phyloP scores from a whole-genome alignment of 2,888 invertebrate genomes.

The Dicycla oo region DNA sequence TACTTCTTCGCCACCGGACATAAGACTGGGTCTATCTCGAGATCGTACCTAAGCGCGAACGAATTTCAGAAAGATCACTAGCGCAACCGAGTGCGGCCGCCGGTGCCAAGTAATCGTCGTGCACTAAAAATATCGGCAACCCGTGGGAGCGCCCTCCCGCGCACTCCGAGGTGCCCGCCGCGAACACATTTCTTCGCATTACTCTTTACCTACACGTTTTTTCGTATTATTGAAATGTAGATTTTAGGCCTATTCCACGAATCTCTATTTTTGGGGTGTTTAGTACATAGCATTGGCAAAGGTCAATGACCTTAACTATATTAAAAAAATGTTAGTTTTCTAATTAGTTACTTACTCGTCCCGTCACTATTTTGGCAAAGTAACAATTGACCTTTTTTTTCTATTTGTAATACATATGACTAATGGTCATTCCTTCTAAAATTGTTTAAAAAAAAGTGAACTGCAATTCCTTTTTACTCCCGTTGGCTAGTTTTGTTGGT shows the following conservation, averaged over 20 bases:
- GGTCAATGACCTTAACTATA: conserved; percentile 36
- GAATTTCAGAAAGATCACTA: conserved; percentile 89
- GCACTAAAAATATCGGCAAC: conserved; percentile 92
- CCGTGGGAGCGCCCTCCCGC: conserved; percentile 91
- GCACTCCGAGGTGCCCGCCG: conserved; percentile 86
- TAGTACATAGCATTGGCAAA: conserved; percentile 24
- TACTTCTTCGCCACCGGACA: conserved; percentile 78
- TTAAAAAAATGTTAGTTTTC: conserved; percentile 31
- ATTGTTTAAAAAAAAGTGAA: background rate
- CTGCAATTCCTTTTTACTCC: conserved; percentile 9
- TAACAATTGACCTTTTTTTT: conserved; percentile 47
- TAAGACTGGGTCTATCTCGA: conserved; percentile 84
- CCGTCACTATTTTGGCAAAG: conserved; percentile 56
- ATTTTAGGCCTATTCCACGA: conserved; percentile 47
- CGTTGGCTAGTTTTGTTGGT: background rate
- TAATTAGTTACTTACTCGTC: conserved; percentile 38
- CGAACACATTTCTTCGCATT: conserved; percentile 87
- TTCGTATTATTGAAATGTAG: conserved; percentile 65
- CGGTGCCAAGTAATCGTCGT: conserved; percentile 92
- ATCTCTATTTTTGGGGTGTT: conserved; percentile 40
- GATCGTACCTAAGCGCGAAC: conserved; percentile 86
- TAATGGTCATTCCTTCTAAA: conserved; percentile 29
- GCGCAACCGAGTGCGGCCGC: conserved; percentile 89
- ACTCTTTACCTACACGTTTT: conserved; percentile 71
- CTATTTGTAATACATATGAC: conserved; percentile 43